Evolutionary conservation across 2,888 invertebrate genomes (phyloP).

Genomic region (Cartodere bifasciata): DNA sequence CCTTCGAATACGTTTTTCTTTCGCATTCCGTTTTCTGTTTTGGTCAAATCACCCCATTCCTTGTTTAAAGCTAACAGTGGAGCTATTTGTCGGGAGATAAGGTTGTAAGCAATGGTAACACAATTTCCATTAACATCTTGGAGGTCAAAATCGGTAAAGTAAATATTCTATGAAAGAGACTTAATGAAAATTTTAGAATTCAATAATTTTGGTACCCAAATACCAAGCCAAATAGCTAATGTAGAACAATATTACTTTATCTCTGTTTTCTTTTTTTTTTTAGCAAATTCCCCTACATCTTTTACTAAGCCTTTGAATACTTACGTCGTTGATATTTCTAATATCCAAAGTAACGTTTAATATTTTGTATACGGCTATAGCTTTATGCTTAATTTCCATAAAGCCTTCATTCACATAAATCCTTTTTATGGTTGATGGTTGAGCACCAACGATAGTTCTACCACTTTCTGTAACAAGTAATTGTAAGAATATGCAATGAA

Average conservation of each 20-base stretch:
- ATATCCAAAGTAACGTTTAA: conserved; percentile 45
- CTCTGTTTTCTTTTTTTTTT: conserved; percentile 35
- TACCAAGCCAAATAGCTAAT: too few species aligned
- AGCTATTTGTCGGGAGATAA: conserved; percentile 29
- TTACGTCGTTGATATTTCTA: conserved; percentile 55
- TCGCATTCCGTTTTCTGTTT: conserved; percentile 34
- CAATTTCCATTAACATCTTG: conserved; percentile 22
- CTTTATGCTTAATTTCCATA: conserved; percentile 46
- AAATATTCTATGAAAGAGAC: too few species aligned
- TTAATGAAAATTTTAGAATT: too few species aligned
- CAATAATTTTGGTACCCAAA: too few species aligned
- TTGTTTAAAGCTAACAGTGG: conserved; percentile 36
- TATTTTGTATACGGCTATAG: conserved; percentile 57
- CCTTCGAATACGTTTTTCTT: conserved; percentile 43
- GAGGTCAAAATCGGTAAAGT: conserved; percentile 26
- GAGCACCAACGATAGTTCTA: conserved; percentile 33
- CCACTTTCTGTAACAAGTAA: conserved; percentile 44
- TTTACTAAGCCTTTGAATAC: conserved; percentile 14
- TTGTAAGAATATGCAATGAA: neutral
- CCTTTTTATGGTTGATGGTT: conserved; percentile 43
- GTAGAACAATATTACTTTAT: too few species aligned
- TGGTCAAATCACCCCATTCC: conserved; percentile 44
- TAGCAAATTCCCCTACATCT: conserved; percentile 25
- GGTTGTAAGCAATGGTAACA: conserved; percentile 24
- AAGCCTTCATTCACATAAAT: conserved; percentile 51